Conservation (phyloP, 2,113 vertebrate genomes). For the Notiomystis cincta region DNA sequence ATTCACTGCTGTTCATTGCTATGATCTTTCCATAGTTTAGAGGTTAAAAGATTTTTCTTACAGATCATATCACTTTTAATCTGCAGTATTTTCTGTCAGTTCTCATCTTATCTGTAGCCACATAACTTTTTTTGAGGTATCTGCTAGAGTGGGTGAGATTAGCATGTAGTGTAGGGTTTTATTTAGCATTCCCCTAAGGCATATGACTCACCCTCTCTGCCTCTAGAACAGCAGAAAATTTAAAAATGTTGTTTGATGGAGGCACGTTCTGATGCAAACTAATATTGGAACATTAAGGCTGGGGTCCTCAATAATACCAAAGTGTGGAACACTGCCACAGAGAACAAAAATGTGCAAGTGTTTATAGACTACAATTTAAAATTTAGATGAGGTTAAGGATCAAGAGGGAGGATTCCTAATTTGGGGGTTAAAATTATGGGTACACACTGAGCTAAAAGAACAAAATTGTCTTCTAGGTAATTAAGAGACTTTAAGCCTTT, state of each 20-base stretch:
- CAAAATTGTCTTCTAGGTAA: neutral
- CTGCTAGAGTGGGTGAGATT: slow-evolving; percentile 16
- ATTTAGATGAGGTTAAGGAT: neutral
- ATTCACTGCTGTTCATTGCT: neutral
- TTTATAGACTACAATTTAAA: neutral
- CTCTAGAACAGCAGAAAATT: neutral
- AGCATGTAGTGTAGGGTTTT: neutral
- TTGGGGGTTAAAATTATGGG: neutral
- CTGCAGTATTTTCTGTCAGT: neutral
- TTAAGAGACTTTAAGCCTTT: neutral
- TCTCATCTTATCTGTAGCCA: neutral
- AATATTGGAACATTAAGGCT: neutral
- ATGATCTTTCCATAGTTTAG: neutral
- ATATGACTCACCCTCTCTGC: neutral
- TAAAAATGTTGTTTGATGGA: neutral
- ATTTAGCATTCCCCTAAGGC: slow-evolving; percentile 19
- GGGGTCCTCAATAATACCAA: neutral
- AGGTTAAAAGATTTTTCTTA: neutral
- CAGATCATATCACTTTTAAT: neutral
- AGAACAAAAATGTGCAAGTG: neutral
- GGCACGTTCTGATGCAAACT: neutral
- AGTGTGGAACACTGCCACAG: neutral
- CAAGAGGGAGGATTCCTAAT: neutral
- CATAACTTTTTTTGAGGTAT: slow-evolving; percentile 8
- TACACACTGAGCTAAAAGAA: neutral